Conservation (phyloP, 2,888 invertebrate genomes). For the Hypselothyrea guttata region DNA sequence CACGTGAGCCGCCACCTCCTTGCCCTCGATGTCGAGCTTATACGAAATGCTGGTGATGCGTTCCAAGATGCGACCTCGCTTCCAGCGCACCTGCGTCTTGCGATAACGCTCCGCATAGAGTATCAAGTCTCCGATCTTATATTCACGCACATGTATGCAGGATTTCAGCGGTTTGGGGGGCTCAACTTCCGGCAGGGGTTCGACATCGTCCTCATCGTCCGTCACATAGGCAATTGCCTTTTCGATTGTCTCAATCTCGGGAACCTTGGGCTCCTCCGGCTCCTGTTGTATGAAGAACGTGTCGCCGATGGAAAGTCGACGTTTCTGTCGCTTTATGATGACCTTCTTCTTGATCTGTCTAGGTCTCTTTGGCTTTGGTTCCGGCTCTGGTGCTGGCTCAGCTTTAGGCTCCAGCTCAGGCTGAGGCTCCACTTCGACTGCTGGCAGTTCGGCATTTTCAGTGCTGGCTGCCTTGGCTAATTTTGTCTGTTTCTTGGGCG, state of each 20-base stretch:
- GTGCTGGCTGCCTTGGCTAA: constrained; percentile 33
- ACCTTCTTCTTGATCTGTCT: constrained; percentile 80
- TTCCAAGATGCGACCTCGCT: constrained; percentile 77
- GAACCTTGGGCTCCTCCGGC: constrained; percentile 57
- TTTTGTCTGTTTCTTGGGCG: constrained; percentile 56
- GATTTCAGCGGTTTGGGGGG: constrained; percentile 69
- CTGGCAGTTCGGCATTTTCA: constrained; percentile 20
- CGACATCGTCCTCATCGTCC: constrained; percentile 60
- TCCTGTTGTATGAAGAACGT: constrained; percentile 73
- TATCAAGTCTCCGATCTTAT: constrained; percentile 79
- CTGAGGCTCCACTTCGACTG: constrained; percentile 10
- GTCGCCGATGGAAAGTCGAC: constrained; percentile 79
- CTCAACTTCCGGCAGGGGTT: constrained; percentile 43
- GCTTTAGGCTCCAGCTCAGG: constrained; percentile 13
- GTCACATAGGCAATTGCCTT: constrained; percentile 77
- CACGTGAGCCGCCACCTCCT: constrained; percentile 80
- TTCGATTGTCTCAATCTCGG: constrained; percentile 79
- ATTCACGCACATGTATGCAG: constrained; percentile 79
- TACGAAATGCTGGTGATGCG: constrained; percentile 82
- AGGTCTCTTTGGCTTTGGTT: constrained; percentile 64
- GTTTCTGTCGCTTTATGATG: constrained; percentile 80
- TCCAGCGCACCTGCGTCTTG: constrained; percentile 81
- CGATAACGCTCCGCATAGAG: constrained; percentile 80
- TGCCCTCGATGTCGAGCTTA: constrained; percentile 80
- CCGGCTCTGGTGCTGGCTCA: constrained; percentile 11